These are phyloP conservation scores for Drosophila arizonae DNA, from an alignment of 1,140 invertebrate genomes.

Conservation along the genomic window DNA sequence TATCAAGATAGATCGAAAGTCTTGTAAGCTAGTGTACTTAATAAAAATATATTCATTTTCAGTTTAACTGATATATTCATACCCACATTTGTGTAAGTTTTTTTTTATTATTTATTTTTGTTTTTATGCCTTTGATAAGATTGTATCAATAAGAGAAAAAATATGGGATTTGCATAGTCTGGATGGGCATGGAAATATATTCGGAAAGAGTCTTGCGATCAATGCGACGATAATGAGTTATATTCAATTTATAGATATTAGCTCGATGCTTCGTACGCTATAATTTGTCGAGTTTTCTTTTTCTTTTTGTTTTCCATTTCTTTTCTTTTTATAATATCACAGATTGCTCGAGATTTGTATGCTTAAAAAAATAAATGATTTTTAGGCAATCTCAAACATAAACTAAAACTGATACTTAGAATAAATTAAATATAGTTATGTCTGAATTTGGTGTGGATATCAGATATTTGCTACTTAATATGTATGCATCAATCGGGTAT, in stretches of 20 bases:
- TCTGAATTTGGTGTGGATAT: conserved; percentile 19
- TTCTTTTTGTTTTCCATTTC: conserved; percentile 43
- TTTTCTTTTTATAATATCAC: conserved; percentile 75
- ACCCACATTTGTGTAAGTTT: conserved; percentile 11
- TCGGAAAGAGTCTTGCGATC: conserved; percentile 23
- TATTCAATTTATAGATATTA: conserved; percentile 32
- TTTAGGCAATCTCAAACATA: conserved; percentile 72
- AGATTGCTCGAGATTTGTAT: conserved; percentile 82
- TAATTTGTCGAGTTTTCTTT: conserved; percentile 48
- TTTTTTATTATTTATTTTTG: conserved; percentile 28
- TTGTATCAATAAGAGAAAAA: conserved; percentile 40
- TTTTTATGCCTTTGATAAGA: conserved; percentile 31
- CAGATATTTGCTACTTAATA: conserved; percentile 60
- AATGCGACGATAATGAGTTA: conserved; percentile 25
- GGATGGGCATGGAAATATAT: conserved; percentile 17
- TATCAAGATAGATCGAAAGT: background rate
- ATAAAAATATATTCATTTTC: conserved; percentile 71
- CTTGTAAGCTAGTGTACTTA: conserved; percentile 36
- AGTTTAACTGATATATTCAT: conserved; percentile 65
- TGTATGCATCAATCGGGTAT: conserved; percentile 35
- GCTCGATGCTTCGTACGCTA: conserved; percentile 35
- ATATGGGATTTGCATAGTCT: conserved; percentile 34
- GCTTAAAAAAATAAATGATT: conserved; percentile 62
- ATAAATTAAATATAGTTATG: no score
- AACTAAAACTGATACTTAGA: conserved; percentile 15